A percentile compares a stretch with the other conserved stretches of the same genome.
These are phyloP conservation scores for Drosophila saltans DNA, from an alignment of 1,140 invertebrate species.

Conservation along the genomic window DNA sequence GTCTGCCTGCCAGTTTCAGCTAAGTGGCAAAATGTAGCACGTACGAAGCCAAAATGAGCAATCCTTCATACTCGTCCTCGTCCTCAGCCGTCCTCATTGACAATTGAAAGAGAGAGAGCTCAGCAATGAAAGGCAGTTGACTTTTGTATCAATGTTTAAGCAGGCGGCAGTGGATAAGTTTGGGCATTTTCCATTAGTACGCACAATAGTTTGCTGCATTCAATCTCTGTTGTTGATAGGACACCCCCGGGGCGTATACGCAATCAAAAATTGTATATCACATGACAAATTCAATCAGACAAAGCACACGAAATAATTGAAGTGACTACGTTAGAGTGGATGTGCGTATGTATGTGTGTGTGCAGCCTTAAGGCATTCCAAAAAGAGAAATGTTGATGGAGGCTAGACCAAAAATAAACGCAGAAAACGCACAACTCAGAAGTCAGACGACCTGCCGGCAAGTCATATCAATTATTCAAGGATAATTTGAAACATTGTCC, in stretches of 20 bases:
- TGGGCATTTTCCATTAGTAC: not conserved
- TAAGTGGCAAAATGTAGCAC: slow-evolving; percentile 8
- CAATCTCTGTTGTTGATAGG: slow-evolving; percentile 36
- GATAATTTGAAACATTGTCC: slow-evolving; percentile 73
- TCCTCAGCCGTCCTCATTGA: too few species aligned
- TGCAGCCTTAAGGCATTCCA: slow-evolving; percentile 24
- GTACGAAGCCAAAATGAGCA: not conserved
- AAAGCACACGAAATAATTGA: slow-evolving; percentile 73
- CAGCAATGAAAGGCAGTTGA: slow-evolving; percentile 3
- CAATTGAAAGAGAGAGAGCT: too few species aligned
- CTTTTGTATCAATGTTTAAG: slow-evolving; percentile 9
- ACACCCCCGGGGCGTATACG: slow-evolving; percentile 58
- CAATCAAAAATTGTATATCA: slow-evolving; percentile 78
- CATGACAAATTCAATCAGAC: slow-evolving; percentile 80
- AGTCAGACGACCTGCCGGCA: slow-evolving; percentile 24
- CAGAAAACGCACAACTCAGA: slow-evolving; percentile 14
- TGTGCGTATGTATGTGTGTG: slow-evolving; percentile 36
- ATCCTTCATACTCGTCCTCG: not conserved
- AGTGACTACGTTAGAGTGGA: slow-evolving; percentile 27
- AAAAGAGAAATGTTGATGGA: slow-evolving; percentile 45
- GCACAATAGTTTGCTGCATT: not conserved
- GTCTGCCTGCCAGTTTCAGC: not conserved
- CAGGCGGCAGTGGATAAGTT: not conserved
- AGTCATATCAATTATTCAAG: slow-evolving; percentile 76
- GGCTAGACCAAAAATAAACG: slow-evolving; percentile 46